Conservation (phyloP, 2,888 invertebrate species). For the Lamellibrachia satsuma region DNA sequence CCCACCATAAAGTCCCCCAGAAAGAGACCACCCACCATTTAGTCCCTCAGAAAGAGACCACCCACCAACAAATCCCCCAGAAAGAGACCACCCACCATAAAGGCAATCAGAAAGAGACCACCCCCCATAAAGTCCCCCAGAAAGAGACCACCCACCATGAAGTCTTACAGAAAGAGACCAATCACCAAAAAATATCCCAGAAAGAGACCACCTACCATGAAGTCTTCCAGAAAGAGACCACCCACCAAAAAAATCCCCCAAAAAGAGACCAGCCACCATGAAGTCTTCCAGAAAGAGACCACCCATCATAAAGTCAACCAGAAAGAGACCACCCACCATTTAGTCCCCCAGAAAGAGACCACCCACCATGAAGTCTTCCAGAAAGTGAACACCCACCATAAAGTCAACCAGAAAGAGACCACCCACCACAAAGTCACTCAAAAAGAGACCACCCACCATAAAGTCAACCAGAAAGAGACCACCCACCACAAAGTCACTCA, state of each 20-base stretch:
- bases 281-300: too few species aligned
- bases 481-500: too few species aligned
- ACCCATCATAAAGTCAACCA: neutral
- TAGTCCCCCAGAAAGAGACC: neutral
- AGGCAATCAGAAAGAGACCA: neutral
- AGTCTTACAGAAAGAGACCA: neutral
- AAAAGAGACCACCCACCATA: too few species aligned
- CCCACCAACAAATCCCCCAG: neutral
- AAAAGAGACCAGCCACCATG: too few species aligned
- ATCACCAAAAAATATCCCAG: too few species aligned
- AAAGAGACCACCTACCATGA: too few species aligned
- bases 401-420: neutral
- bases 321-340: neutral
- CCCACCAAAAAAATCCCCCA: too few species aligned
- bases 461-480: too few species aligned
- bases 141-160: neutral
- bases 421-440: too few species aligned
- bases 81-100: neutral
- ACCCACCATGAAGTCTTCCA: neutral
- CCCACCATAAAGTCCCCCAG: too few species aligned
- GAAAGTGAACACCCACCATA: neutral
- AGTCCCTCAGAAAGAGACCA: neutral
- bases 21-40: too few species aligned
- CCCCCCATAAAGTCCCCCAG: neutral
- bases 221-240: too few species aligned